phyloP scores from a whole-genome alignment of 2,888 invertebrate genomes.

The Lordiphosa andalusiaca region DNA sequence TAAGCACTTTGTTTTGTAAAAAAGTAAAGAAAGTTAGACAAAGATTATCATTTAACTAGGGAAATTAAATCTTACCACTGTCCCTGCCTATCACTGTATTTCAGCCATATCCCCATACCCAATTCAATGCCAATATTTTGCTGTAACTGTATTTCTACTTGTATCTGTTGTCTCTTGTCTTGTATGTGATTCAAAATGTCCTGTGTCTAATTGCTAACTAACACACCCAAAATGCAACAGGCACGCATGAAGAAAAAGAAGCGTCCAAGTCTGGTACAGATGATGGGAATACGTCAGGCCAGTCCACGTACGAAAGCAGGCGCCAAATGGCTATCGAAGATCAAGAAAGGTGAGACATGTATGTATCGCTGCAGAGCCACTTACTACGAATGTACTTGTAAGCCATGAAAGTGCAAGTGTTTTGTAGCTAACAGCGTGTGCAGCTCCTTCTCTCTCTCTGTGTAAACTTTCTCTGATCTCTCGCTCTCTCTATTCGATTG shows the following conservation, averaged over 20 bases:
- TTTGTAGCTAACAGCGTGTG: conserved; percentile 66
- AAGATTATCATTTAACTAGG: too few relatives aligned
- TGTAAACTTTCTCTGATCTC: conserved; percentile 16
- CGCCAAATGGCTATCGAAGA: conserved; percentile 93
- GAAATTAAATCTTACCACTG: too few relatives aligned
- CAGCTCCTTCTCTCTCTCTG: conserved; percentile 16
- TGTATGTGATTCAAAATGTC: conserved; percentile 60
- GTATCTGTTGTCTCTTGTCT: conserved; percentile 57
- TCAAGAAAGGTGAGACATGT: conserved; percentile 88
- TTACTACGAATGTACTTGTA: conserved; percentile 1
- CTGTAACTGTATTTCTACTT: conserved; percentile 36
- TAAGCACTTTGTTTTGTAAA: too few relatives aligned
- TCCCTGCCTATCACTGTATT: conserved; percentile 20
- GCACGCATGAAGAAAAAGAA: conserved; percentile 86
- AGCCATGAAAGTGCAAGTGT: conserved; percentile 48
- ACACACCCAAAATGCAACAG: conserved; percentile 74
- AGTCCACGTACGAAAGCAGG: conserved; percentile 93
- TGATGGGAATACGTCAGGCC: conserved; percentile 88
- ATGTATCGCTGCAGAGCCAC: conserved; percentile 81
- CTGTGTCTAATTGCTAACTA: conserved; percentile 50
- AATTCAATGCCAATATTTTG: conserved; percentile 14
- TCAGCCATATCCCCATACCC: conserved; percentile 37
- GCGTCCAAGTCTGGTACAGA: conserved; percentile 90
- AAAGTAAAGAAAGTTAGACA: too few relatives aligned
- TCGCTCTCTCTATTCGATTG: conserved; percentile 49